Base-by-base conservation (phyloP, 2,888 invertebrate genomes). In the Cancer borealis region DNA sequence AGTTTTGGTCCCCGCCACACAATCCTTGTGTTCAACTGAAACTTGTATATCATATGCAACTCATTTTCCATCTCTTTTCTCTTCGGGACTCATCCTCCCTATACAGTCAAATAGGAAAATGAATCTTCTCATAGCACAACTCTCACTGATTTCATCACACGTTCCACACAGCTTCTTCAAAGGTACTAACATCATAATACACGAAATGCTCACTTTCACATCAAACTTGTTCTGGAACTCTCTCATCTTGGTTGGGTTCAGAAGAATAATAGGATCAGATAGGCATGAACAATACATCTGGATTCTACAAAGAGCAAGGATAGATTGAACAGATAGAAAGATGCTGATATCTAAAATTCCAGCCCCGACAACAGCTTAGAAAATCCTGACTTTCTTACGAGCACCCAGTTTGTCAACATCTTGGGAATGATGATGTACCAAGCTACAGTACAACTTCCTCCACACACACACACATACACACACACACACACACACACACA, bases 301-400 rank as follows among this genome's bases (percentile, higher is more conserved):
- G 92, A 92, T 91, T 84, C 94, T 94, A 94, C 94, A 92, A 94
- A 94, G 92, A 94, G 91, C 92, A 92, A 94, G 94, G 73, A 93
- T 92, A 92, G 92, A 92, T 91, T 79, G 89, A 92, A 94, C 92
- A 92, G 94, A 94, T 49, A 94, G 92, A 92, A 94, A 90, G 87
- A 92, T 94, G 92, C 92, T 92, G 66, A 79, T 92, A 89, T 94
- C 92, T 92, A 54, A 92, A 92, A 54, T 60, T 91, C 91, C 93
- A 93, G 93, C 91, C 91, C 45, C 91, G 93, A 93, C 91, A 91
- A 90, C 88, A 90, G 73, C 54, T 84, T 90, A 92, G 84, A 92
- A 91, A 94, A 91, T 92, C 94, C 39, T 94, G 94, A 94, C 94
- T 94, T 94, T 94, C 79, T 92, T 92, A 94, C 92, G 92, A 94